Evolutionary conservation across 2,113 vertebrate genomes (phyloP).

Genomic region (Halichoeres trimaculatus): DNA sequence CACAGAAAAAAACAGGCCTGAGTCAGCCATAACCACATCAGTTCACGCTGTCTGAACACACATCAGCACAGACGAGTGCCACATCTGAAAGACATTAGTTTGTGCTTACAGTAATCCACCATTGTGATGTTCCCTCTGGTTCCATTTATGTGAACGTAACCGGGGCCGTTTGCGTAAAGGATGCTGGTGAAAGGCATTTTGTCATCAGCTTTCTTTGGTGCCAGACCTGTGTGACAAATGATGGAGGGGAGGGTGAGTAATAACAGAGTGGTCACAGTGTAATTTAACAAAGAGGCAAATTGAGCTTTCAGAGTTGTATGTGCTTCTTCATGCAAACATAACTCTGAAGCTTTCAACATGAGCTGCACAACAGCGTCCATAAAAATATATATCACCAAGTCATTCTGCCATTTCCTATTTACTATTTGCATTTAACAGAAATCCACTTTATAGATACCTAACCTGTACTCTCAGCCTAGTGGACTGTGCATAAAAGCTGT

Average conservation of each 20-base stretch:
- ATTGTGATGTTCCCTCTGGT: constrained; percentile 83
- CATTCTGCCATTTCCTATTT: too few relatives aligned
- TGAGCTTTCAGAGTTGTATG: neutral
- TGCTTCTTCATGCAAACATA: neutral
- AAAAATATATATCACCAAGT: neutral
- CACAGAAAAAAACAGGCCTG: constrained; percentile 40
- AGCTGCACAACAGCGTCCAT: neutral
- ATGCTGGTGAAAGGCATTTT: constrained; percentile 85
- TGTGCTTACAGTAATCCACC: constrained; percentile 83
- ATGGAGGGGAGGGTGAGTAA: neutral
- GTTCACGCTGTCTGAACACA: constrained; percentile 33
- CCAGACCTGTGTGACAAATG: constrained; percentile 75
- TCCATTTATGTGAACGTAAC: constrained; percentile 84
- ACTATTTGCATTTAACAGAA: too few relatives aligned
- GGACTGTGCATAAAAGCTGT: neutral
- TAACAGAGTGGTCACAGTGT: neutral
- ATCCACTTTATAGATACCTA: too few relatives aligned
- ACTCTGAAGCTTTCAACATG: neutral
- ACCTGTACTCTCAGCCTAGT: too few relatives aligned
- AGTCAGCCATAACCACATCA: constrained; percentile 57
- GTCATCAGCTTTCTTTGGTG: constrained; percentile 82
- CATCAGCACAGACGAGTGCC: constrained; percentile 31
- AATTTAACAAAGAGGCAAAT: neutral
- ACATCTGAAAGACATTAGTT: constrained; percentile 72
- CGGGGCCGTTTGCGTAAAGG: constrained; percentile 85